These are phyloP conservation scores for Anorthoa munda DNA, from an alignment of 2,888 invertebrate species.

Conservation along the genomic window DNA sequence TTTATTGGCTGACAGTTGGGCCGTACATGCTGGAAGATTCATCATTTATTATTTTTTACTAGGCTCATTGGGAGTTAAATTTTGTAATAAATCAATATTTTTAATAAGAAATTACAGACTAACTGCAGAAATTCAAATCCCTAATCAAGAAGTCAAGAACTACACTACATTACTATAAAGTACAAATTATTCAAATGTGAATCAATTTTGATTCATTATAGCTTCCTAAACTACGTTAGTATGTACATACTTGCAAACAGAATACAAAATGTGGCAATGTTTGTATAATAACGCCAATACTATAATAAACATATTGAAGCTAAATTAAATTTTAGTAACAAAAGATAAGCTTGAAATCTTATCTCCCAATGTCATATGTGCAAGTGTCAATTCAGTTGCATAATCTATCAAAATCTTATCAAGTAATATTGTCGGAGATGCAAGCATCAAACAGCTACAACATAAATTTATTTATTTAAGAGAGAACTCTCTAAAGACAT, in stretches of 20 bases:
- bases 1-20: not conserved
- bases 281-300: not conserved
- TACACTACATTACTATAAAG: not conserved
- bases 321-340: not conserved
- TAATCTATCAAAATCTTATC: constrained; percentile 41
- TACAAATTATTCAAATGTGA: not conserved
- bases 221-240: not conserved
- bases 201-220: not conserved
- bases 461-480: not conserved
- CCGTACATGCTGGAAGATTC: not conserved
- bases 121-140: too few relatives aligned
- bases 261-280: not conserved
- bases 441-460: not conserved
- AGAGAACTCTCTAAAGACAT: not conserved
- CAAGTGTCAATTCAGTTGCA: constrained; percentile 26
- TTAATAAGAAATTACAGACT: not conserved
- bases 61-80: too few relatives aligned
- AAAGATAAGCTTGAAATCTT: constrained; percentile 15
- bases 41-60: not conserved
- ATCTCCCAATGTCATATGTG: constrained; percentile 12
- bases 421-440: not conserved
- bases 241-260: not conserved
- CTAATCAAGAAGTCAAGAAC: too few relatives aligned
- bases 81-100: not conserved
- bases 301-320: constrained; percentile 4